phyloP scores from a whole-genome alignment of 2,797 vertebrate genomes.

The Cirrhinus mrigala region DNA sequence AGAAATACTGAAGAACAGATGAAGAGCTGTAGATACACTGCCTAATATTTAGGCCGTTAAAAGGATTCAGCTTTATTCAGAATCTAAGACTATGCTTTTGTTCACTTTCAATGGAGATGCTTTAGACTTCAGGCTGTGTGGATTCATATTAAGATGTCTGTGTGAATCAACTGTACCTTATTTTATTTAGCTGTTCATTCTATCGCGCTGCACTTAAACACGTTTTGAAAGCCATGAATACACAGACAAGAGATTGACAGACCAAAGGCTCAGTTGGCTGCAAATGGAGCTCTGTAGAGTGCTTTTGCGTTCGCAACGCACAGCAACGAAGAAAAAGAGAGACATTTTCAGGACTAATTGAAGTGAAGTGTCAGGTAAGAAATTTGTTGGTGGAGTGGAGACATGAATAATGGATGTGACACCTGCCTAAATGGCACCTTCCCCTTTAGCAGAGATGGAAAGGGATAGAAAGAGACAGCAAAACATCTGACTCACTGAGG shows the following conservation, averaged over 20 bases:
- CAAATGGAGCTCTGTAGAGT: not conserved
- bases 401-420: conserved; percentile 57
- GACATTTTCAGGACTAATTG: conserved; percentile 56
- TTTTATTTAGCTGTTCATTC: conserved; percentile 43
- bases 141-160: conserved; percentile 36
- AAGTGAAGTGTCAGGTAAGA: conserved; percentile 55
- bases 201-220: conserved; percentile 13
- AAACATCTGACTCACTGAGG: conserved; percentile 6
- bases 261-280: conserved; percentile 32
- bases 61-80: conserved; percentile 4
- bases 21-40: not conserved
- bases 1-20: not conserved
- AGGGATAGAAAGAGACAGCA: not conserved
- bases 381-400: conserved; percentile 47
- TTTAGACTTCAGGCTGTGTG: not conserved
- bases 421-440: conserved; percentile 37
- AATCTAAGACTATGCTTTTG: not conserved
- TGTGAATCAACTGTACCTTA: conserved; percentile 33
- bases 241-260: conserved; percentile 21
- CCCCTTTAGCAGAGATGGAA: conserved; percentile 5
- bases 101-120: conserved; percentile 10
- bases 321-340: conserved; percentile 24
- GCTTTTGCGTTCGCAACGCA: conserved; percentile 22
- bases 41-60: conserved; percentile 9
- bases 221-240: conserved; percentile 21